Percentiles rank a stretch among this genome's conserved stretches.
Conservation (phyloP, 2,113 vertebrate genomes). For the Periophthalmodon schlosseri region DNA sequence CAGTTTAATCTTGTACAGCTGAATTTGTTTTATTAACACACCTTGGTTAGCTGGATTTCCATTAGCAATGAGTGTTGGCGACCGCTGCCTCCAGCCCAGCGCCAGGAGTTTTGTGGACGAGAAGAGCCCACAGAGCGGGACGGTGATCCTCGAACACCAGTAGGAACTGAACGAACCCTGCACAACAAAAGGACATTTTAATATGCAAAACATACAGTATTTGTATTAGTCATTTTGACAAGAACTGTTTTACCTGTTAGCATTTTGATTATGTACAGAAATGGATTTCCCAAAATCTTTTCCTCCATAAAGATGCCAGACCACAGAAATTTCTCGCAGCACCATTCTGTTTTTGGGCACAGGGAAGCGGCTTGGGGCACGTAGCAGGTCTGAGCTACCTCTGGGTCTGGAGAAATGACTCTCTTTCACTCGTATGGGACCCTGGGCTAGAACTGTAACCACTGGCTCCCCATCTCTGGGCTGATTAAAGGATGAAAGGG, state of each 20-base stretch:
- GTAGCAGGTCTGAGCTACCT: constrained; percentile 87
- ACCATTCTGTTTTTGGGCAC: constrained; percentile 86
- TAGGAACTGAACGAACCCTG: constrained; percentile 66
- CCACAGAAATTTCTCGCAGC: constrained; percentile 86
- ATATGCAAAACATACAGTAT: neutral
- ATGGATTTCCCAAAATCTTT: constrained; percentile 82
- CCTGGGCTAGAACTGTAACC: constrained; percentile 81
- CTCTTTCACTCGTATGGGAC: constrained; percentile 80
- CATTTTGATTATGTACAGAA: constrained; percentile 66
- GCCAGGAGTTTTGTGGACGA: constrained; percentile 90
- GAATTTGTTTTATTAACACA: constrained; percentile 29
- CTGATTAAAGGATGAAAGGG: constrained; percentile 56
- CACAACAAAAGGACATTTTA: neutral
- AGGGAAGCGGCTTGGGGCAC: constrained; percentile 85
- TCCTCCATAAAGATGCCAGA: constrained; percentile 92
- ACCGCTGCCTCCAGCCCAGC: constrained; percentile 84
- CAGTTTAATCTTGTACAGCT: neutral
- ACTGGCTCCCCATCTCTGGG: constrained; percentile 87
- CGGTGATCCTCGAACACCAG: constrained; percentile 80
- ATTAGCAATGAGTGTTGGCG: constrained; percentile 86
- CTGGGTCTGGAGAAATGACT: constrained; percentile 86
- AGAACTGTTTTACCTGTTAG: constrained; percentile 62
- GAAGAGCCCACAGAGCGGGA: constrained; percentile 79
- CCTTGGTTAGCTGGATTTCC: constrained; percentile 94
- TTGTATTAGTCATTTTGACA: neutral